Conservation (phyloP, 2,113 vertebrate genomes). For the Corythornis cristatus region DNA sequence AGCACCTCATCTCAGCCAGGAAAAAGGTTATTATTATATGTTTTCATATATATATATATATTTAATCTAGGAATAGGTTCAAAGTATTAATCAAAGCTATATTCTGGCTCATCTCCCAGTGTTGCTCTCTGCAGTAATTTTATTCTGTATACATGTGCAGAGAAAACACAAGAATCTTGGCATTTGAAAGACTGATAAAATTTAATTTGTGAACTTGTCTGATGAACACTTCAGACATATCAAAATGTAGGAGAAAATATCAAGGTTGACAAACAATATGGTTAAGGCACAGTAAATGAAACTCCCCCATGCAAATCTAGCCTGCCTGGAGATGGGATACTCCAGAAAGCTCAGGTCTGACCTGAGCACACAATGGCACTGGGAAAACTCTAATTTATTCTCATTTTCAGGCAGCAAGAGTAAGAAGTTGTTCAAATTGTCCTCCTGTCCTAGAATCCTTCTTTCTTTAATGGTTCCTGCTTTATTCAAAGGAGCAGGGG, state of each 20-base stretch:
- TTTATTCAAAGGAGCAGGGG: neutral
- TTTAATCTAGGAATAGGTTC: constrained; percentile 42
- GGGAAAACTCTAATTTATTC: neutral
- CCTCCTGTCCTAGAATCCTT: neutral
- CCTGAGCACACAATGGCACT: neutral
- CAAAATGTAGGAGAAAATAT: neutral
- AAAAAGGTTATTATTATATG: constrained; percentile 70
- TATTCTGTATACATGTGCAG: neutral
- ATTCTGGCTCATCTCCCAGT: constrained; percentile 14
- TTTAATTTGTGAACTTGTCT: constrained; percentile 65
- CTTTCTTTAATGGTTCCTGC: neutral
- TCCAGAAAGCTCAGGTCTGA: neutral
- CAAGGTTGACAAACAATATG: neutral
- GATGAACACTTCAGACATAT: constrained; percentile 47
- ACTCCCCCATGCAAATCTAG: neutral
- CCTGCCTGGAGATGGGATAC: neutral
- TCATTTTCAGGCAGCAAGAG: neutral
- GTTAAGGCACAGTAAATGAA: neutral
- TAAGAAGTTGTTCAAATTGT: neutral
- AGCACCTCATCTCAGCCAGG: neutral
- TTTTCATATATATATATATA: constrained; percentile 13
- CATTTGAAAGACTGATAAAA: constrained; percentile 68
- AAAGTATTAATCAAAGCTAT: constrained; percentile 62
- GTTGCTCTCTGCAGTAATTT: constrained; percentile 13
- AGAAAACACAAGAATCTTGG: constrained; percentile 59